phyloP scores from a whole-genome alignment of 1,140 invertebrate species.

The Drosophila jambulina region DNA sequence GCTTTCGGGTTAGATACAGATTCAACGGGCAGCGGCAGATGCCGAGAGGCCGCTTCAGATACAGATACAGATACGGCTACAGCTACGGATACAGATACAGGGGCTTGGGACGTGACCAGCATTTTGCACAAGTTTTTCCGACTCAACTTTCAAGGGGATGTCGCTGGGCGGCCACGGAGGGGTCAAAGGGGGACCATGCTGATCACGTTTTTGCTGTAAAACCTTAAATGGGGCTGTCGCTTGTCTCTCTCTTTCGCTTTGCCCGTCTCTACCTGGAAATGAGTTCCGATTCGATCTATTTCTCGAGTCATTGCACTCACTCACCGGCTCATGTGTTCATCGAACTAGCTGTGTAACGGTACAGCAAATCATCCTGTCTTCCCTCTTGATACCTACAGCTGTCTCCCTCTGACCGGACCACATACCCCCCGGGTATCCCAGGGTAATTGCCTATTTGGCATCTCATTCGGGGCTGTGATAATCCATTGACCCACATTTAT shows the following conservation, averaged over 20 bases:
- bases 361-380: conserved; percentile 9
- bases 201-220: conserved; percentile 69
- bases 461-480: conserved; percentile 33
- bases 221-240: conserved; percentile 26
- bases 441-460: conserved; percentile 12
- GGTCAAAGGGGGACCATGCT: not conserved
- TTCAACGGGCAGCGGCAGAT: conserved; percentile 1
- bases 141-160: conserved; percentile 10
- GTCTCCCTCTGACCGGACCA: not conserved
- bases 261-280: conserved; percentile 27
- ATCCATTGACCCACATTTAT: conserved; percentile 56
- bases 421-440: not conserved
- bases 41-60: not conserved
- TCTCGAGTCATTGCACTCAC: conserved; percentile 56
- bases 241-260: not conserved
- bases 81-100: conserved; percentile 21
- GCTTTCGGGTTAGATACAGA: conserved; percentile 29
- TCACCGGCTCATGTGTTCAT: conserved; percentile 30
- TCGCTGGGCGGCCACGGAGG: not conserved
- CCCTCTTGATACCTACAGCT: not conserved
- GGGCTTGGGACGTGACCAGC: conserved; percentile 39
- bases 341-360: conserved; percentile 37
- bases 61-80: conserved; percentile 12
- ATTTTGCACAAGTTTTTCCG: conserved; percentile 34
- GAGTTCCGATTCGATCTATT: conserved; percentile 25